Evolutionary conservation across 2,797 vertebrate species (phyloP).

Genomic region (Eulemur rubriventer): DNA sequence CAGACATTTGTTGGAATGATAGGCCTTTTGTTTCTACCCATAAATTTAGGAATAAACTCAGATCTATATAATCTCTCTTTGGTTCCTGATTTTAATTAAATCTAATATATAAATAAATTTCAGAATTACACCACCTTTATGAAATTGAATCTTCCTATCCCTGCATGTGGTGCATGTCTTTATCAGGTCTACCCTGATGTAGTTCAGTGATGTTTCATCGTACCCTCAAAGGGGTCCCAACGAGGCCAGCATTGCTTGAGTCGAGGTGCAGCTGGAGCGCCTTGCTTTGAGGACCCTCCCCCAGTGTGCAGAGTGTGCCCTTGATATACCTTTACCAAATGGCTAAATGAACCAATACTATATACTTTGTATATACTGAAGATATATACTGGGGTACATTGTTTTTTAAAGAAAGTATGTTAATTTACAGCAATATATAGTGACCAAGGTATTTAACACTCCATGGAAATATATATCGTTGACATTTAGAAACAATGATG

Average conservation of each 20-base stretch:
- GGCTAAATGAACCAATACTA: not conserved
- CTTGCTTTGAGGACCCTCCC: not conserved
- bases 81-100: not conserved
- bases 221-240: too few relatives aligned
- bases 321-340: rapidly evolving
- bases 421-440: not conserved
- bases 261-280: not conserved
- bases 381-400: not conserved
- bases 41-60: not conserved
- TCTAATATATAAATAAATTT: not conserved
- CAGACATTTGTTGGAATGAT: not conserved
- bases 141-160: not conserved
- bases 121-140: not conserved
- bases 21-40: not conserved
- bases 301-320: too few relatives aligned
- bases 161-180: rapidly evolving
- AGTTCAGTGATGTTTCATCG: not conserved
- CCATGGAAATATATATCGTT: not conserved
- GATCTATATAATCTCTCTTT: not conserved
- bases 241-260: rapidly evolving
- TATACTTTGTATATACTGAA: too few relatives aligned
- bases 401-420: not conserved
- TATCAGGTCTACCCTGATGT: not conserved
- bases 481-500: not conserved
- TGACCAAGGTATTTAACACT: not conserved